Evolutionary conservation across 2,888 invertebrate species (phyloP), one percentile per base, ranked within the genome.

Genomic region (Apodemia mormo): DNA sequence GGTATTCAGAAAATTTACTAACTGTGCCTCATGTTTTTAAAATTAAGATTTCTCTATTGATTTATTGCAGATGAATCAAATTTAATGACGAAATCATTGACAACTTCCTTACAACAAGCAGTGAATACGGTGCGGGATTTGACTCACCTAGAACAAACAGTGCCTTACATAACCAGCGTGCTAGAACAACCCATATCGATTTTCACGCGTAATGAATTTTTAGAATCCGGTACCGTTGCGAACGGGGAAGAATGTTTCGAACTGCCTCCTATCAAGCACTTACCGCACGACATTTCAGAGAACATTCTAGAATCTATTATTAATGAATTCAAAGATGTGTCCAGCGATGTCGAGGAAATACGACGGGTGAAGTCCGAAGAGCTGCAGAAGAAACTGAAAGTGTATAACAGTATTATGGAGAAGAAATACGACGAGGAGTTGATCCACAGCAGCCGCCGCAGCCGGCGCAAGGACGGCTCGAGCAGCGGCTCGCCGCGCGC

Each of bases 231-330:
- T 22, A 94, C 83, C 45, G 78, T 82, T 0, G 87, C 93, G 12
- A 94, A 94, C 78, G 96, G 96, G 0, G 96, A 97, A 80, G 97
- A 97, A 84, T 97, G 97, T 74, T 94, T 95, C 79, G 97, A 96
- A 85, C 82, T 96, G 66, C 95, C 96, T 3, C 94, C 95, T 0
- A 90, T 95, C 10, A 94, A 94, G 76, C 85, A 89, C 5, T 81
- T 95, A 0, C 90, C 94, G 0, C 76, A 82, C 2, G 93, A 94
- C 77, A 85, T 94, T 22, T 85, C 92, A 0, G 84, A 81, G 10
- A 86, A 89, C 71, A 89, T 93, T 8, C 76, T 93, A 1, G 87
- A 92, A 76, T 92, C 92, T 5, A 92, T 93, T 43, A 81, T 92
- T 4, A 89, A 90, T 74, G 90, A 92, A 75, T 92, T 91, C 68